Conservation (phyloP, 2,113 vertebrate genomes). For the Chinchilla lanigera region DNA sequence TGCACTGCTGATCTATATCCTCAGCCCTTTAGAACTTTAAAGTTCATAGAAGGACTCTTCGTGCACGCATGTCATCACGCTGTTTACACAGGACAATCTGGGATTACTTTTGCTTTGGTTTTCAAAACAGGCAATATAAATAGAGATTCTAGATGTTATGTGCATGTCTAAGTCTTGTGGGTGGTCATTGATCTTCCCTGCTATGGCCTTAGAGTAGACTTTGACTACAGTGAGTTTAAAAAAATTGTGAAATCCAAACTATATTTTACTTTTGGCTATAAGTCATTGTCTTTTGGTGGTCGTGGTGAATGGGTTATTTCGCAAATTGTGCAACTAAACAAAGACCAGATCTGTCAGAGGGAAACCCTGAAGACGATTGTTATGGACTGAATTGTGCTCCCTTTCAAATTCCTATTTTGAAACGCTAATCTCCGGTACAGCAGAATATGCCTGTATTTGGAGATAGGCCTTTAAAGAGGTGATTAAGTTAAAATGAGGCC, state of each 20-base stretch:
- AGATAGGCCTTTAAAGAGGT: neutral
- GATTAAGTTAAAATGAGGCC: neutral
- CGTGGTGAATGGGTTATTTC: neutral
- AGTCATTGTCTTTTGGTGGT: neutral
- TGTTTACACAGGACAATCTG: neutral
- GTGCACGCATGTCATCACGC: neutral
- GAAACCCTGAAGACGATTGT: neutral
- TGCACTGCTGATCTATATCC: too few relatives aligned
- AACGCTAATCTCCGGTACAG: neutral
- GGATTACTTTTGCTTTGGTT: conserved; percentile 4
- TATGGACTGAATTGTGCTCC: neutral
- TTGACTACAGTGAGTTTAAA: neutral
- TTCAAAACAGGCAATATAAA: neutral
- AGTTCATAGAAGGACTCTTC: neutral
- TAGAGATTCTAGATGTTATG: neutral
- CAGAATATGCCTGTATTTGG: neutral
- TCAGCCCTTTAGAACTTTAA: neutral
- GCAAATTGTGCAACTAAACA: conserved; percentile 13
- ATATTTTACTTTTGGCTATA: neutral
- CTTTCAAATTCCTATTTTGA: neutral
- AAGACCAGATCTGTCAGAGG: neutral
- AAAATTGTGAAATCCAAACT: neutral
- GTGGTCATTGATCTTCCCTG: neutral
- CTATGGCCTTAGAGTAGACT: neutral
- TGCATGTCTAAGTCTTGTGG: neutral